These are phyloP conservation scores for Xenopus petersii DNA, from an alignment of 2,797 vertebrate species.

Conservation along the genomic window DNA sequence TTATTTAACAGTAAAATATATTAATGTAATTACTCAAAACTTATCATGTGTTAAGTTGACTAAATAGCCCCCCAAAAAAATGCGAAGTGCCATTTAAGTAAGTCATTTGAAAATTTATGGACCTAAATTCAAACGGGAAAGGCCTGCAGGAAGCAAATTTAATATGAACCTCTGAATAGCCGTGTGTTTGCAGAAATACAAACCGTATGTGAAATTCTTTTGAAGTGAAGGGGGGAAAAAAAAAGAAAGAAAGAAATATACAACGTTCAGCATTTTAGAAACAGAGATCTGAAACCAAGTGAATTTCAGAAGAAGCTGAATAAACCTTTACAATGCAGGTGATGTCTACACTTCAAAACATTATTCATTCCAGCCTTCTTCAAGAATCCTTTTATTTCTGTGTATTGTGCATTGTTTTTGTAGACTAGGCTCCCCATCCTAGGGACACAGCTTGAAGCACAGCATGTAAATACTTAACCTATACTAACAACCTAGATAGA, in stretches of 20 bases:
- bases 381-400: constrained; percentile 14
- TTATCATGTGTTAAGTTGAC: constrained; percentile 24
- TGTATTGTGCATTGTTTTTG: constrained; percentile 63
- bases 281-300: constrained; percentile 28
- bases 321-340: constrained; percentile 22
- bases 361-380: constrained; percentile 6
- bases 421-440: background rate
- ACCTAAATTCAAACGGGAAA: constrained; percentile 42
- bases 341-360: background rate
- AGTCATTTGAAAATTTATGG: constrained; percentile 40
- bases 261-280: constrained; percentile 29
- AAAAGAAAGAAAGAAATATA: constrained; percentile 18
- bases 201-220: constrained; percentile 45
- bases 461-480: too few species aligned
- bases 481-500: too few species aligned
- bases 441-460: background rate
- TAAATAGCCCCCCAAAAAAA: constrained; percentile 22
- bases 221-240: constrained; percentile 16
- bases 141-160: constrained; percentile 47
- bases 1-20: too few species aligned
- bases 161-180: constrained; percentile 47
- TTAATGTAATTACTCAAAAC: too few species aligned
- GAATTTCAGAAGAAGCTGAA: background rate
- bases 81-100: constrained; percentile 33
- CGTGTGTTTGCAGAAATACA: constrained; percentile 43